Conservation (phyloP, 1,140 invertebrate species). For the Brachionus sp. region DNA sequence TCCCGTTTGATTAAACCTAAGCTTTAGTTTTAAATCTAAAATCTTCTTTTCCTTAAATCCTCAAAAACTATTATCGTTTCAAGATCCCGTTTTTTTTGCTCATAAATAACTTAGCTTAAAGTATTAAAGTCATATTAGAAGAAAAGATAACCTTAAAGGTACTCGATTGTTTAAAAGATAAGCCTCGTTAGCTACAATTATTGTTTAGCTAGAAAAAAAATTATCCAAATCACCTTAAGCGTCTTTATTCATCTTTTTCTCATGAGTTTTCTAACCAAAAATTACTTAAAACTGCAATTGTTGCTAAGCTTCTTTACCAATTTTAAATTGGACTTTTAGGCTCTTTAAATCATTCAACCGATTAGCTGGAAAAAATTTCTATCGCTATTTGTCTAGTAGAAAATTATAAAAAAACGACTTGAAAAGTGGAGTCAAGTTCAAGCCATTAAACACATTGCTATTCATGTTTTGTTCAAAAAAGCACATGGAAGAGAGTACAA, state of each 20-base stretch:
- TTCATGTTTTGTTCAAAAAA: no score
- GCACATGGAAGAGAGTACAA: no score
- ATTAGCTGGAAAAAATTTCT: not conserved
- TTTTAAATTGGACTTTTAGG: not conserved
- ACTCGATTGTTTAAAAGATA: conserved; percentile 16
- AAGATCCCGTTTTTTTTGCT: not conserved
- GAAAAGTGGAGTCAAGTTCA: no score
- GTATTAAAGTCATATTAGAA: conserved; percentile 25
- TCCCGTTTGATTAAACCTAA: not conserved
- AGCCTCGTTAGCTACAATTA: not conserved
- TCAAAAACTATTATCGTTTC: not conserved
- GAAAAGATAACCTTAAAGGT: not conserved
- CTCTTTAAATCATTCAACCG: not conserved
- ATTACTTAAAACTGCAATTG: not conserved
- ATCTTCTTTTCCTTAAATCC: not conserved
- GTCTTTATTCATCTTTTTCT: not conserved
- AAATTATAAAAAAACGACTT: not conserved
- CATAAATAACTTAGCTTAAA: conserved; percentile 20
- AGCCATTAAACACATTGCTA: no score
- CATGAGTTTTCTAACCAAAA: not conserved
- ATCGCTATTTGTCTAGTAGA: no score
- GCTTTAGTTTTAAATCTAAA: not conserved
- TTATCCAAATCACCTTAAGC: conserved; percentile 1
- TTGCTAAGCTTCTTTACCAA: not conserved
- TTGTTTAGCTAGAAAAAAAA: not conserved